These are phyloP conservation scores for Hoplostethus atlanticus DNA, from an alignment of 2,797 vertebrate genomes.

Conservation along the genomic window DNA sequence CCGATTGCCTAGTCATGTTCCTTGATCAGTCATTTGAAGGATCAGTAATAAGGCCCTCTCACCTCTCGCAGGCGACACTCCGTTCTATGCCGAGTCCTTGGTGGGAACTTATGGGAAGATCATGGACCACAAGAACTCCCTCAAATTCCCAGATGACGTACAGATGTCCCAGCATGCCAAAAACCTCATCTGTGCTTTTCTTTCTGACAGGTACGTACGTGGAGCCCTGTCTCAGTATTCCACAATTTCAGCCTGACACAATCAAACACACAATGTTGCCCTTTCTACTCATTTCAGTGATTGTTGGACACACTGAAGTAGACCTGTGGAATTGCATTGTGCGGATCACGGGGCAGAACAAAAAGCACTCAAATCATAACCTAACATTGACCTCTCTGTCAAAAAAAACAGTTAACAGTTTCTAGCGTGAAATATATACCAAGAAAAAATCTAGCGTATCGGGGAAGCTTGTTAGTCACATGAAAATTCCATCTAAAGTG, in stretches of 20 bases:
- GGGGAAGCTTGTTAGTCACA: too few species aligned
- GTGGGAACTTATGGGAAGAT: constrained; percentile 99
- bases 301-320: too few species aligned
- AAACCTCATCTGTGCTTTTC: constrained; percentile 96
- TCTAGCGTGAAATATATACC: too few species aligned
- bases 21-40: too few species aligned
- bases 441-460: too few species aligned
- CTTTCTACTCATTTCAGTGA: too few species aligned
- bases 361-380: not conserved
- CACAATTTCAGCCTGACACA: too few species aligned
- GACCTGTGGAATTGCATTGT: too few species aligned
- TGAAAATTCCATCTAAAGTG: too few species aligned
- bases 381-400: not conserved
- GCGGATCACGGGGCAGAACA: too few species aligned
- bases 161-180: constrained; percentile 94
- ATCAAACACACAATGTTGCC: too few species aligned
- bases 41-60: not conserved
- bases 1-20: not conserved
- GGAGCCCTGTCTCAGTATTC: not conserved
- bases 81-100: constrained; percentile 97
- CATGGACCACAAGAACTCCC: constrained; percentile 96
- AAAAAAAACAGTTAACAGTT: not conserved
- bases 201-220: constrained; percentile 90
- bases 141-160: constrained; percentile 93
- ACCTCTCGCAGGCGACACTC: constrained; percentile 90